Evolutionary conservation across 2,113 vertebrate species (phyloP), one percentile per base, ranked within the genome.

Genomic region (Platichthys stellatus): DNA sequence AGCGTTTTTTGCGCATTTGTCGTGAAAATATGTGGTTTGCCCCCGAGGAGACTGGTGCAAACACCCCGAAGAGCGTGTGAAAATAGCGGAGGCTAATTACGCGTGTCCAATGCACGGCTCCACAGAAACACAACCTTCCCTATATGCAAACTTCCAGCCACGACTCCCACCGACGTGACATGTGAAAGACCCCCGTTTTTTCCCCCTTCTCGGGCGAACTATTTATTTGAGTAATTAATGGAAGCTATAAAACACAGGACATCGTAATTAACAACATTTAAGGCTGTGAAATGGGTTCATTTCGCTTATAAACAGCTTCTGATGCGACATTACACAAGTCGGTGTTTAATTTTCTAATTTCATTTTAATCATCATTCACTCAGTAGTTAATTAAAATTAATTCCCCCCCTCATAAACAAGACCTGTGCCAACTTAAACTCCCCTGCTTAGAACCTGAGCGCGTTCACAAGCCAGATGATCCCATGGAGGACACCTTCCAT

Each of bases 21-120:
- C 74, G 65, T 76, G 63, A 64, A 86, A 86, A 89, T 83, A 76
- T 89, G 89, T 74, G 83, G 88, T 90, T 90, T 91, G 74, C 83
- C 88, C 89, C 84, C 80, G 84, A 88, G 88, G 80, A 85, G 82
- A 88, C 80, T 72, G 90, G 82, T 88, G 90, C 84, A 91, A 91
- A 91, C 90, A 90, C 74, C 74, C 80, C 86, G 83, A 89, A 75
- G 87, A 91, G 86, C 82, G 87, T 86, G 84, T 89, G 91, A 90
- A 91, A 89, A 88, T 84, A 89, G 82, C 76, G 81, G 80, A 73
- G 78, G 74, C 81, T 93, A 90, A 92, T 93, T 92, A 91, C 61
- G 89, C 91, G 88, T 90, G 89, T 86, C 89, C 89, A 84, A 85
- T 84, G 88, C 21, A 81, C 76, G 72, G 81, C 83, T 90, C 87